These are phyloP conservation scores for Strigamia crassipes DNA, from an alignment of 2,888 invertebrate species.

Conservation along the genomic window DNA sequence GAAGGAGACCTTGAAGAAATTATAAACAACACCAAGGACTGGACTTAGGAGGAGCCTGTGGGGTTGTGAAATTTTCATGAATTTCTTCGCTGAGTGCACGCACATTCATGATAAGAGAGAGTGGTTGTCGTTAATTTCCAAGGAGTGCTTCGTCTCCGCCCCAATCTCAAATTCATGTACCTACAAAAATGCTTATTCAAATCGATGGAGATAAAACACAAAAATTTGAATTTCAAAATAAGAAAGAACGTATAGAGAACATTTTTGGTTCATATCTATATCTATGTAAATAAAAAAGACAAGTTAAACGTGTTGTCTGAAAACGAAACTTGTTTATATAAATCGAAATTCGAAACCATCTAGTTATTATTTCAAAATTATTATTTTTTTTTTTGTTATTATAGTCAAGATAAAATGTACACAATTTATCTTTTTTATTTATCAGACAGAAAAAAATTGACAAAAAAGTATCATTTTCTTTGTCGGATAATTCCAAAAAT, in stretches of 20 bases:
- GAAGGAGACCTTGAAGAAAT: constrained; percentile 16
- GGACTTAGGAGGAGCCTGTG: constrained; percentile 10
- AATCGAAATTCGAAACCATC: too few species aligned
- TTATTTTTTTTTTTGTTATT: too few species aligned
- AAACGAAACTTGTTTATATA: too few species aligned
- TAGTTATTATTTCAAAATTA: too few species aligned
- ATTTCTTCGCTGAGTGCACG: constrained; percentile 15
- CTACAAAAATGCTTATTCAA: neutral
- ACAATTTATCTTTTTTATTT: too few species aligned
- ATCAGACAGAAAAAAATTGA: too few species aligned
- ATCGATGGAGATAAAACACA: neutral
- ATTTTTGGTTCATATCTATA: too few species aligned
- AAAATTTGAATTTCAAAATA: neutral
- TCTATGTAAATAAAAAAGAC: too few species aligned
- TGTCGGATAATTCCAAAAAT: neutral
- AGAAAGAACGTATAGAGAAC: neutral
- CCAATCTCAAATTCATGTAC: neutral
- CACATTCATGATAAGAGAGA: constrained; percentile 17
- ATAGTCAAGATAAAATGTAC: too few species aligned
- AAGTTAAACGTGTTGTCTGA: too few species aligned
- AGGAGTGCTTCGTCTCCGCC: neutral
- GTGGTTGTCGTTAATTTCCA: constrained; percentile 12
- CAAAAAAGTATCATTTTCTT: neutral
- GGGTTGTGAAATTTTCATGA: constrained; percentile 21
- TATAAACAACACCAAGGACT: constrained; percentile 21